Base-by-base conservation (phyloP, 1,140 invertebrate species). In the Battus philenor region DNA sequence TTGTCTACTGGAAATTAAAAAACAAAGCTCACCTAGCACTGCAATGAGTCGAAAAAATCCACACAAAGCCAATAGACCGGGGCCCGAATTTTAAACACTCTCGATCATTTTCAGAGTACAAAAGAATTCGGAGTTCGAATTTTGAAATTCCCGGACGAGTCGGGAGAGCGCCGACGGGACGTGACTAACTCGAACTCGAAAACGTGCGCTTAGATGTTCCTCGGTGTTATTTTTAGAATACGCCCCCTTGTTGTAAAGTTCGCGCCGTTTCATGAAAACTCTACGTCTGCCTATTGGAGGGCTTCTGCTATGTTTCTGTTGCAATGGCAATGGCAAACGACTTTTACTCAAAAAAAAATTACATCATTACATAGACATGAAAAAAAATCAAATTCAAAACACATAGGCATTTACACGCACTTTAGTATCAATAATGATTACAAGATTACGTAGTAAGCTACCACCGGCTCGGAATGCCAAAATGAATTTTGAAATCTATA, bases 211-310 rank as follows among this genome's bases (percentile, higher is more conserved):
- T 55, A 66, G 59, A 66, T 59, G 62, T 65, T 65, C 64, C 59
- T 30, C 29, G 62, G 54, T 51, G 47, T 54, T 78, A 78, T 81
- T 76, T 81, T 78, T 81, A 81, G 77, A 78, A 64, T 64, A 81
- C 77, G 77, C 77, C 77, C 77, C 77, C 74, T 76, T 68, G 54
- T 65, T 59, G 59, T 54, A 55, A 56, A 53, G 47, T 44, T 12
- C 22, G 59, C 46, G 29, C 29, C 29, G 56, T 43, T 44, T 41
- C 31, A 36, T 34, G 41, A 20, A 51, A 29, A 41, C 38, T 13
- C 18, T 22, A n/a, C 36, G 36, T 2, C 1, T 17, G 34, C 10
- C 34, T 1, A 41, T 29, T 56, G 38, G 52, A 61, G 64, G 56
- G 53, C 55, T 27, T 47, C 29, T 54, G 58, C 56, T 41, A 38